A percentile compares a stretch with the other conserved stretches of the same genome.
Evolutionary conservation across 2,797 vertebrate species (phyloP).

Genomic region (Pelodytes ibericus): DNA sequence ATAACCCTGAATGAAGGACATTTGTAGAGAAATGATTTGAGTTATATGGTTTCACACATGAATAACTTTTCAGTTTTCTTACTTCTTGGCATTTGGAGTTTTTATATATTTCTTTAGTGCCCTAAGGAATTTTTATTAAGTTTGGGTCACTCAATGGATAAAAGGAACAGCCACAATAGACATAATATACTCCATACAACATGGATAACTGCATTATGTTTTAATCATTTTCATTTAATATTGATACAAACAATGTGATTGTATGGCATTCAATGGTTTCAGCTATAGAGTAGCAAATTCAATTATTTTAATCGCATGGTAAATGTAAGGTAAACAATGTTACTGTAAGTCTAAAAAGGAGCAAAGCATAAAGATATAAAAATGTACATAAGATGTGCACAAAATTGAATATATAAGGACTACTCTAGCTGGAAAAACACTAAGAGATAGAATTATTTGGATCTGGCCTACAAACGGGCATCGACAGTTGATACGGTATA

Average conservation of each 20-base stretch:
- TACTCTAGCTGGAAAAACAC: too few species aligned
- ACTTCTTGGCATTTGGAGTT: conserved; percentile 50
- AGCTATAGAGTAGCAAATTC: not conserved
- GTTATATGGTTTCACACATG: conserved; percentile 59
- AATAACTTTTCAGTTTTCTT: conserved; percentile 47
- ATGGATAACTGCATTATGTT: conserved; percentile 20
- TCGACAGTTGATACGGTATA: too few species aligned
- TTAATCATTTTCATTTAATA: not conserved
- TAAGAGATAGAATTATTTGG: too few species aligned
- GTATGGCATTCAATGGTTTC: not conserved
- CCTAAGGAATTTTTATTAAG: conserved; percentile 56
- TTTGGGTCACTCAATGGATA: conserved; percentile 54
- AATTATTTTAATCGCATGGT: too few species aligned
- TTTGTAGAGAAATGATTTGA: conserved; percentile 56
- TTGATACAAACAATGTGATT: not conserved
- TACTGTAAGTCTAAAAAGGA: too few species aligned
- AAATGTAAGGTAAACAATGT: too few species aligned
- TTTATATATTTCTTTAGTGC: conserved; percentile 37
- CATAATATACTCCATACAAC: conserved; percentile 13
- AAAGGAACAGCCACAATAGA: conserved; percentile 43
- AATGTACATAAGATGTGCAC: too few species aligned
- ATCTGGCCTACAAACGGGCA: too few species aligned
- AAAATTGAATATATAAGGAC: too few species aligned
- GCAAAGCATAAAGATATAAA: too few species aligned
- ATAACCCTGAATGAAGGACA: conserved; percentile 56